Evolutionary conservation across 2,888 invertebrate species (phyloP).

Genomic region (Dryobotodes eremita): DNA sequence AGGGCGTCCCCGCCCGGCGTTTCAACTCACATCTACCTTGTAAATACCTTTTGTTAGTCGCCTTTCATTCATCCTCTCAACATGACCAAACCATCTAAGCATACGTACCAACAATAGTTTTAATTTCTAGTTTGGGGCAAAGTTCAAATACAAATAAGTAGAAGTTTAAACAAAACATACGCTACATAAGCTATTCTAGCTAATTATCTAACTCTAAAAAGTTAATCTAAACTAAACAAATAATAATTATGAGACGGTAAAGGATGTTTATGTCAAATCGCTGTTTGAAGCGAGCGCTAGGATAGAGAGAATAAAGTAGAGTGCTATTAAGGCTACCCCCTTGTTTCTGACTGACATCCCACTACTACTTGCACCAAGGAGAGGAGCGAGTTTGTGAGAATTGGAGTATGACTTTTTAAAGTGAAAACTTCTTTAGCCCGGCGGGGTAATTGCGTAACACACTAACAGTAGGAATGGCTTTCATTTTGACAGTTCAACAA

Average conservation of each 20-base stretch:
- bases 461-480: too few species aligned
- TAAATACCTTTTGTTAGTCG: too few species aligned
- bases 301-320: slow-evolving; percentile 66
- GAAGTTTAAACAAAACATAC: not conserved
- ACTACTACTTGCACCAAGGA: slow-evolving; percentile 20
- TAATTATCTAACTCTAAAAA: slow-evolving; percentile 11
- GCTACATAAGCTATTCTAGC: not conserved
- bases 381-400: not conserved
- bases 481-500: too few species aligned
- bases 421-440: too few species aligned
- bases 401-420: too few species aligned
- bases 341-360: slow-evolving; percentile 57
- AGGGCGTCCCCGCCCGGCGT: too few species aligned
- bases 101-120: not conserved
- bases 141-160: not conserved
- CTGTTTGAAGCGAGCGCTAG: slow-evolving; percentile 27
- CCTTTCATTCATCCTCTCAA: too few species aligned
- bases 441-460: too few species aligned
- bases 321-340: slow-evolving; percentile 64
- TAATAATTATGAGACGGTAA: slow-evolving; percentile 36
- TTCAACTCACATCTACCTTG: too few species aligned
- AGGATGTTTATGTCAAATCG: slow-evolving; percentile 42
- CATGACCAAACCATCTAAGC: too few species aligned
- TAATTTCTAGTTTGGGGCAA: not conserved
- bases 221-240: slow-evolving; percentile 22